Percentiles rank a stretch among this genome's conserved stretches.
These are phyloP conservation scores for Brenthis ino DNA, from an alignment of 2,888 invertebrate species.

Conservation along the genomic window DNA sequence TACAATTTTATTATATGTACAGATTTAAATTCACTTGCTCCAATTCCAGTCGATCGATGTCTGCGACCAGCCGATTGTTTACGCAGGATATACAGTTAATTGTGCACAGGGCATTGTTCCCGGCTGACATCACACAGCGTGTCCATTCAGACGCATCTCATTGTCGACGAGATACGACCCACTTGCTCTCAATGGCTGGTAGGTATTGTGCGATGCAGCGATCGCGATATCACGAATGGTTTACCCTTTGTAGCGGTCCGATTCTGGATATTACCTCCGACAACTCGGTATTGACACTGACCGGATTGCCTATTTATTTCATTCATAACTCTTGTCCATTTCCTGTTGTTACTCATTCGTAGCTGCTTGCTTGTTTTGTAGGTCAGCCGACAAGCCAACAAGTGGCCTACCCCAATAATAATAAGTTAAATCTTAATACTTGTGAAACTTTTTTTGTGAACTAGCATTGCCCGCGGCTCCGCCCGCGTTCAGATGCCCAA, in stretches of 20 bases:
- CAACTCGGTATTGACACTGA: slow-evolving; percentile 21
- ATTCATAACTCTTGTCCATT: slow-evolving; percentile 2
- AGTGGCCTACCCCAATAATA: too few relatives aligned
- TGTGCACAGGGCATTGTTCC: slow-evolving; percentile 55
- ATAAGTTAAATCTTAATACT: too few relatives aligned
- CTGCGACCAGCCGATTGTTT: slow-evolving; percentile 12
- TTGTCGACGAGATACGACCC: slow-evolving; percentile 53
- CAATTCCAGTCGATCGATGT: slow-evolving; percentile 8
- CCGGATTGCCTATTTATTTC: slow-evolving; percentile 17
- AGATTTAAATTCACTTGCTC: neutral
- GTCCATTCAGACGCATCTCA: slow-evolving; percentile 57
- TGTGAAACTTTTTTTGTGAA: too few relatives aligned
- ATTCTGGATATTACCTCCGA: slow-evolving; percentile 4
- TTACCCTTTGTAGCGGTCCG: slow-evolving; percentile 34
- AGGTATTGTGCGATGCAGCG: slow-evolving; percentile 53
- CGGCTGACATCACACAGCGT: slow-evolving; percentile 49
- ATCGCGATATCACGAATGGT: slow-evolving; percentile 45
- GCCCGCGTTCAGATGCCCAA: too few relatives aligned
- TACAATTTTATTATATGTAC: too few relatives aligned
- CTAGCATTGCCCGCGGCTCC: too few relatives aligned
- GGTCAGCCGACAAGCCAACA: neutral
- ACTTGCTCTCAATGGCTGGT: slow-evolving; percentile 54
- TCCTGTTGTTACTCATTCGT: neutral
- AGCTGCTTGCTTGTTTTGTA: neutral
- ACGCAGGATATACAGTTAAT: slow-evolving; percentile 50